Evolutionary conservation across 1,140 invertebrate species (phyloP).

Genomic region (Drosophila nannoptera): DNA sequence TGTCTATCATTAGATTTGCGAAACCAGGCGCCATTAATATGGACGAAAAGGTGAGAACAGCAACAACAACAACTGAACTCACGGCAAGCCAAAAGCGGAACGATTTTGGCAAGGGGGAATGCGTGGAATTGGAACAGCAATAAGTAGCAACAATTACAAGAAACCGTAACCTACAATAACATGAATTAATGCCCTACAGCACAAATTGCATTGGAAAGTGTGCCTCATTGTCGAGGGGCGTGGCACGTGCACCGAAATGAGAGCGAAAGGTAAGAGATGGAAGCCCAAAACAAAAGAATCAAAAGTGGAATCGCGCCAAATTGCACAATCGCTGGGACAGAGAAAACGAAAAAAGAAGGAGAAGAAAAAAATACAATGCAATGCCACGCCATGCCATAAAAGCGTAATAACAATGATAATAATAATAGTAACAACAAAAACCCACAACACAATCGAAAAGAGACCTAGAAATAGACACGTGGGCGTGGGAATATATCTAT

Average conservation of each 20-base stretch:
- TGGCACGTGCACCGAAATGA: constrained; percentile 2
- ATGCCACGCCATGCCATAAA: constrained; percentile 52
- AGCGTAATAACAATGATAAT: constrained; percentile 29
- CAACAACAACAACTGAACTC: no score
- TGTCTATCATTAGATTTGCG: no score
- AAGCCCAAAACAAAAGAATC: constrained; percentile 15
- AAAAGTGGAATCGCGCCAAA: constrained; percentile 65
- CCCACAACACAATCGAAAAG: constrained; percentile 24
- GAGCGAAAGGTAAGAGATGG: constrained; percentile 18
- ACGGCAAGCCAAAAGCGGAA: constrained; percentile 2
- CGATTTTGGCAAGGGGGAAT: constrained; percentile 6
- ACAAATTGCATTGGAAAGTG: constrained; percentile 57
- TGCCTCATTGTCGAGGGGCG: constrained; percentile 5
- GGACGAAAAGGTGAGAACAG: no score
- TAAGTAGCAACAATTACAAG: constrained; percentile 64
- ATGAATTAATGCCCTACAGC: constrained; percentile 48
- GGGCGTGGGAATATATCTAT: constrained; percentile 73
- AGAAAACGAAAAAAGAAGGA: constrained; percentile 34
- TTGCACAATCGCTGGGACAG: constrained; percentile 58
- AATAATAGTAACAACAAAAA: constrained; percentile 28
- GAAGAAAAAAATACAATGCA: neutral
- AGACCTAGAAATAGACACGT: constrained; percentile 75
- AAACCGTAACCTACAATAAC: constrained; percentile 42
- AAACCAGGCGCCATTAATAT: no score
- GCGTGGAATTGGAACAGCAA: constrained; percentile 54